Evolutionary conservation across 2,113 vertebrate genomes (phyloP).

Genomic region (Zootoca vivipara): DNA sequence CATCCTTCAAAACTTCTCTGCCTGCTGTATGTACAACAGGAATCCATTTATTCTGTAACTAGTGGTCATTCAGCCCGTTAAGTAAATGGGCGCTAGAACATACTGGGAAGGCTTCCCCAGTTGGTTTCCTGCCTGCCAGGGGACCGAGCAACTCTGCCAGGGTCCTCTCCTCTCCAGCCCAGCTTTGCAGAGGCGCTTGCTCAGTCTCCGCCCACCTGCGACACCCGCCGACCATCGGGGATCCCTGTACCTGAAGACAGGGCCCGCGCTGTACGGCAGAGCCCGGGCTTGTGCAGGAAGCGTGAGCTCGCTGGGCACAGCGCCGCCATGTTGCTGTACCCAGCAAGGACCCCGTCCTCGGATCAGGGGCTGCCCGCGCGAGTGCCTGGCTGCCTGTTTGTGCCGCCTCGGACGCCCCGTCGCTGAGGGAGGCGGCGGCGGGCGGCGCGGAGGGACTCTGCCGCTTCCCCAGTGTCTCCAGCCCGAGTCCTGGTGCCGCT

Average conservation of each 20-base stretch:
- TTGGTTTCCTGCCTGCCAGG: background rate
- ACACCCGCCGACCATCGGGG: background rate
- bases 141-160: too few relatives aligned
- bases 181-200: background rate
- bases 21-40: too few relatives aligned
- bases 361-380: background rate
- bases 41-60: too few relatives aligned
- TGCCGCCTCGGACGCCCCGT: background rate
- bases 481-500: too few relatives aligned
- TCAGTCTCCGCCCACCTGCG: too few relatives aligned
- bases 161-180: too few relatives aligned
- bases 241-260: slow-evolving; percentile 54
- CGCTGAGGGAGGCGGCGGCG: background rate
- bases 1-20: too few relatives aligned
- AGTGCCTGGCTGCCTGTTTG: background rate
- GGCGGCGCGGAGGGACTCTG: fast-evolving
- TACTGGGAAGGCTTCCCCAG: background rate
- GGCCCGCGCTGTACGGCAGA: slow-evolving; percentile 45
- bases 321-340: slow-evolving; percentile 69
- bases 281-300: background rate
- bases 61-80: too few relatives aligned
- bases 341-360: fast-evolving
- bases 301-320: slow-evolving; percentile 31
- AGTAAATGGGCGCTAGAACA: too few relatives aligned
- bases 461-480: too few relatives aligned